A percentile compares a stretch with the other conserved stretches of the same genome.
These are phyloP conservation scores for Miltochrista miniata DNA, from an alignment of 2,888 invertebrate genomes.

Conservation along the genomic window DNA sequence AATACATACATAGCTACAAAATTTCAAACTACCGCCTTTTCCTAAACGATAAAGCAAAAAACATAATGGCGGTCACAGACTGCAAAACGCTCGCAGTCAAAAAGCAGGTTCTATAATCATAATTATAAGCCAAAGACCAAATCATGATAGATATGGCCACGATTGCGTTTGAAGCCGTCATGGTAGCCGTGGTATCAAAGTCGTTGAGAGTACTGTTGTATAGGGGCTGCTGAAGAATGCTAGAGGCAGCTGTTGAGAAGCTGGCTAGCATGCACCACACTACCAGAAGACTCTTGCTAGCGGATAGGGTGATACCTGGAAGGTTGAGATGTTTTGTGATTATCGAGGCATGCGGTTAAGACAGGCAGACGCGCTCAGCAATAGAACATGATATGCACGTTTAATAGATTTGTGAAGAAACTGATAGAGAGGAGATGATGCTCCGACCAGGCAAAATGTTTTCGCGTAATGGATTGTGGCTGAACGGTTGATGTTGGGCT, in stretches of 20 bases:
- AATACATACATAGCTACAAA: not conserved
- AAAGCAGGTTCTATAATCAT: constrained; percentile 68
- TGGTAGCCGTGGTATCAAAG: constrained; percentile 74
- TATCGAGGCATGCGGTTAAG: too few species aligned
- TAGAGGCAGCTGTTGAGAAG: constrained; percentile 65
- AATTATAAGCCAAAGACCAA: constrained; percentile 66
- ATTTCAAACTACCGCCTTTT: constrained; percentile 50
- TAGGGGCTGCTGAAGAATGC: constrained; percentile 69
- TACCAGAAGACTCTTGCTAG: constrained; percentile 62
- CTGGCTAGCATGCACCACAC: constrained; percentile 75
- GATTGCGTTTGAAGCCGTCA: constrained; percentile 67
- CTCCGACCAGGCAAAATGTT: too few species aligned
- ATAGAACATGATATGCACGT: too few species aligned
- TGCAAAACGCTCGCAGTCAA: constrained; percentile 67
- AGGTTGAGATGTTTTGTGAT: constrained; percentile 5
- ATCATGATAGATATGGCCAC: constrained; percentile 64
- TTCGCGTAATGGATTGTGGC: too few species aligned
- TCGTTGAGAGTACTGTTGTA: constrained; percentile 73
- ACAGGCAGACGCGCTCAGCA: too few species aligned
- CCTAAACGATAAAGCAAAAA: constrained; percentile 66
- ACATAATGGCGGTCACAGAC: constrained; percentile 59
- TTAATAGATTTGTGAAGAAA: too few species aligned
- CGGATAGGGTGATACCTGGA: constrained; percentile 68
- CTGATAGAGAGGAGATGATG: too few species aligned
- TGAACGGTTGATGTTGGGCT: too few species aligned